Base-by-base conservation (phyloP, 2,113 vertebrate genomes). In the Pelobates fuscus region DNA sequence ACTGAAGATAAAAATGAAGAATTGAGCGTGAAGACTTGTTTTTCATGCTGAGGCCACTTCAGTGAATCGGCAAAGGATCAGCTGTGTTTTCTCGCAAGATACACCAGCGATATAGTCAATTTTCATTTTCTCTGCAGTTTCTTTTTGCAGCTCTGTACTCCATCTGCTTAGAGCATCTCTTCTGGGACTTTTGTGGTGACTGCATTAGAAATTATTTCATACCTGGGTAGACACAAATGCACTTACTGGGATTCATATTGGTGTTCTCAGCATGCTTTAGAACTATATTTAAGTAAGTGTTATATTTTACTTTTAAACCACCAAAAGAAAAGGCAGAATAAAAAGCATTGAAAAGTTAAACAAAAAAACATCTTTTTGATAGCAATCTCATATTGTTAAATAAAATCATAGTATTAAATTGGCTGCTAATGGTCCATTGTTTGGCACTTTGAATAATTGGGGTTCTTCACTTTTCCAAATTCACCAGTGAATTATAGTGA, bases 101-200 rank as follows among this genome's bases (percentile, higher is more conserved):
- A n/a, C 8, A 17, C 21, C 18, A 55, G 21, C 52, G 3, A 4
- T 55, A 55, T n/a, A 55, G n/a, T 55, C 10, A 2, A 20, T 17
- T 55, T 55, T 55, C 7, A 55, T 55, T 55, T 55, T 55, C 52
- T n/a, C 17, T 55, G 52, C 52, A 55, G 20, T 55, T n/a, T 17
- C 17, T 55, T n/a, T n/a, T n/a, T 55, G 52, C 52, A 2, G n/a
- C 21, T 10, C 52, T n/a, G 17, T 55, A 20, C 1, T 4, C 52
- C 20, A 20, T 18, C 3, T 55, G 21, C 21, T 55, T 21, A 55
- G 52, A 55, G 52, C n/a, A 55, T 55, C n/a, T n/a, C 52, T 55
- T 5, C 52, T 55, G 52, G 21, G 52, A 55, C 14, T 21, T 21
- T 2, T 17, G 52, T n/a, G 52, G 52, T n/a, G 52, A 55, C 52